Percentiles rank a stretch among this genome's conserved stretches.
These are phyloP conservation scores for Ephialtes manifestator DNA, from an alignment of 2,888 invertebrate species.

Conservation along the genomic window DNA sequence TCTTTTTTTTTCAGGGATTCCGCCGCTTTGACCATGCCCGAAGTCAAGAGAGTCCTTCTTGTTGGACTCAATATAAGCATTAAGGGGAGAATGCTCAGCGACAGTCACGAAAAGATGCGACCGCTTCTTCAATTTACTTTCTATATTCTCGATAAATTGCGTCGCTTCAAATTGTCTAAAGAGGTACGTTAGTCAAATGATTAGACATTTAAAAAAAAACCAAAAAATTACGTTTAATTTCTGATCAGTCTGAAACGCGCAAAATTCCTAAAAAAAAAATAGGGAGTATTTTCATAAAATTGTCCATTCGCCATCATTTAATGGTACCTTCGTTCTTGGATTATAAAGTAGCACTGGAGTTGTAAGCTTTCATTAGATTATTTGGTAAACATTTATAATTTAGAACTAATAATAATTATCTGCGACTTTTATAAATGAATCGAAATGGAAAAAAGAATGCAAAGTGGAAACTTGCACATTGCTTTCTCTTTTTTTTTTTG, in stretches of 20 bases:
- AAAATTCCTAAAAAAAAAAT: too few relatives aligned
- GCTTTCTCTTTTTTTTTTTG: too few relatives aligned
- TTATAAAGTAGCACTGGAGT: too few relatives aligned
- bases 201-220: not conserved
- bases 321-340: too few relatives aligned
- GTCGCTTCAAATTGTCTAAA: constrained; percentile 94
- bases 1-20: constrained; percentile 87
- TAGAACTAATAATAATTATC: too few relatives aligned
- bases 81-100: constrained; percentile 89
- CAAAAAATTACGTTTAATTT: constrained; percentile 3
- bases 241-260: constrained; percentile 24
- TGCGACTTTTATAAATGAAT: too few relatives aligned
- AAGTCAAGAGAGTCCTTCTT: constrained; percentile 93
- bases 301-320: too few relatives aligned
- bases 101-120: constrained; percentile 91
- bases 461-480: too few relatives aligned
- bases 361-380: too few relatives aligned
- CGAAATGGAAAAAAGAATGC: too few relatives aligned
- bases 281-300: too few relatives aligned
- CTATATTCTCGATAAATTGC: constrained; percentile 96
- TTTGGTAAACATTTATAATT: too few relatives aligned
- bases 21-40: constrained; percentile 90
- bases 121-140: constrained; percentile 96
- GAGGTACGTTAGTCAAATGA: constrained; percentile 88
- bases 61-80: constrained; percentile 92